A percentile compares a stretch with the other conserved stretches of the same genome.
Conservation (phyloP, 23 tunicate genomes). For the Ascidia mentula region DNA sequence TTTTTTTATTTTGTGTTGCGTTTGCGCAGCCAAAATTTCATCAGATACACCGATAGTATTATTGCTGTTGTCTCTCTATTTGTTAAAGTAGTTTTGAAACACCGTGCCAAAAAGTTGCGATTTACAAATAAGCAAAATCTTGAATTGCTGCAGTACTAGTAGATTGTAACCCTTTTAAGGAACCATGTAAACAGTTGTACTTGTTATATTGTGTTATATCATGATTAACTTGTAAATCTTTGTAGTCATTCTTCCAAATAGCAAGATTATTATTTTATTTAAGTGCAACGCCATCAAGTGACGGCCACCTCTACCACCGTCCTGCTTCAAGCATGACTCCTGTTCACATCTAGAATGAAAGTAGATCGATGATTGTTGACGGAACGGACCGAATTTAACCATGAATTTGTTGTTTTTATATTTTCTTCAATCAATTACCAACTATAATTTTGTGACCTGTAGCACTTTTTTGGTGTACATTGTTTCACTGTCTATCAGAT, state of each 20-base stretch:
- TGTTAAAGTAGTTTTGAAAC: too few relatives aligned
- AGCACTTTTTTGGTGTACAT: too few relatives aligned
- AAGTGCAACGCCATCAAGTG: not conserved
- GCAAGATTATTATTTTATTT: not conserved
- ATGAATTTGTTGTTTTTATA: not conserved
- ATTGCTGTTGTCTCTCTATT: too few relatives aligned
- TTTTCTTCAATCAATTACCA: not conserved
- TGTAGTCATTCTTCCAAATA: not conserved
- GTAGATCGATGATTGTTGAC: not conserved
- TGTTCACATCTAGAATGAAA: not conserved
- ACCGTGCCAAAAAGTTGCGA: too few relatives aligned
- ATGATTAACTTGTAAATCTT: not conserved
- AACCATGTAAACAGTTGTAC: not conserved
- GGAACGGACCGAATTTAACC: not conserved
- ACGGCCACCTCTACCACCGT: conserved; percentile 9
- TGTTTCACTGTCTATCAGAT: too few relatives aligned
- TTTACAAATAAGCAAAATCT: too few relatives aligned
- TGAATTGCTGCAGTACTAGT: too few relatives aligned
- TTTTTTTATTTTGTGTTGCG: too few relatives aligned
- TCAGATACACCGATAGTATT: too few relatives aligned
- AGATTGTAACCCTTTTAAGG: too few relatives aligned
- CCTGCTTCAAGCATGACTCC: not conserved
- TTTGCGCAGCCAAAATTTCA: too few relatives aligned
- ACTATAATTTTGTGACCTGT: not conserved
- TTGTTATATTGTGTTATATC: not conserved